phyloP scores from a whole-genome alignment of 2,797 vertebrate species.

The Molossus molossus region DNA sequence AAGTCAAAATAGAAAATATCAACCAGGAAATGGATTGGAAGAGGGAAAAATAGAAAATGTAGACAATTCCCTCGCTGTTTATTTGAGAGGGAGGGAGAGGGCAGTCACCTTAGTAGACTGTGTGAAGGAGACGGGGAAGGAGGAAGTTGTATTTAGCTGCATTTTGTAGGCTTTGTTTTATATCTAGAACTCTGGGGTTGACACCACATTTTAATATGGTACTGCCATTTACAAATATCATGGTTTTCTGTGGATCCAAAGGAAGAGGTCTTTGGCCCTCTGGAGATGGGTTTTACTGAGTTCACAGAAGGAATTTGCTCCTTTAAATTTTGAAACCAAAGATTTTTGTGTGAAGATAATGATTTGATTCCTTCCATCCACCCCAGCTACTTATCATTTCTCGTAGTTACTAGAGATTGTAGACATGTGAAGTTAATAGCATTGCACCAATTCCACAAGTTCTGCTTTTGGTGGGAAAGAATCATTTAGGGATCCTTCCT shows the following conservation, averaged over 20 bases:
- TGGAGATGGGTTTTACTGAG: slow-evolving; percentile 6
- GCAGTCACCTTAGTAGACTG: fast-evolving
- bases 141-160: not conserved
- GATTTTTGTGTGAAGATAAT: not conserved
- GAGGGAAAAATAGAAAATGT: not conserved
- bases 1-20: slow-evolving; percentile 77
- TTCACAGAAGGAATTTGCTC: not conserved
- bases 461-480: not conserved
- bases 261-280: not conserved
- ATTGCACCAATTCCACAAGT: not conserved
- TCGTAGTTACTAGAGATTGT: not conserved
- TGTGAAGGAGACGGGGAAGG: not conserved
- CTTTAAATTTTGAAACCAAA: slow-evolving; percentile 19
- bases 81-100: not conserved
- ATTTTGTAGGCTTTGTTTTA: not conserved
- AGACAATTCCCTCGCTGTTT: not conserved
- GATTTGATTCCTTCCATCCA: slow-evolving; percentile 1
- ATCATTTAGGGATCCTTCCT: not conserved
- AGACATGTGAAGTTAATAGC: not conserved
- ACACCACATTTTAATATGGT: not conserved
- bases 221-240: not conserved
- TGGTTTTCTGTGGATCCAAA: not conserved
- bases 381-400: not conserved
- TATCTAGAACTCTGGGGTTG: not conserved
- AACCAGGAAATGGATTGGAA: slow-evolving; percentile 59